Percentiles rank a stretch among this genome's conserved stretches.
Conservation (phyloP, 2,888 invertebrate genomes). For the Charanyca ferruginea region DNA sequence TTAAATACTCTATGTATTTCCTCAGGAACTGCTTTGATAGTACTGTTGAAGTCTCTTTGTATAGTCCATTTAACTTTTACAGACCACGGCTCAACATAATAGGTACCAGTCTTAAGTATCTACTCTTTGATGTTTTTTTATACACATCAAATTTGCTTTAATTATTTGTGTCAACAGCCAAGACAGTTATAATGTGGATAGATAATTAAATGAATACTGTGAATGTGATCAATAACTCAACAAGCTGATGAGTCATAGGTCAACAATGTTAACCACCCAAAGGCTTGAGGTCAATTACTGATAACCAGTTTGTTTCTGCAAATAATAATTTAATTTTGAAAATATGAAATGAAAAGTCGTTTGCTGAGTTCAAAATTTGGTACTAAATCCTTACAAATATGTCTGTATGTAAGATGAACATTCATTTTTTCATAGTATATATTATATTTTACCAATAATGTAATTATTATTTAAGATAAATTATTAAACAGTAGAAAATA, state of each 20-base stretch:
- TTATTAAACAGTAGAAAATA: no score
- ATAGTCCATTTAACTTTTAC: neutral
- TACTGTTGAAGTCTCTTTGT: neutral
- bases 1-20: neutral
- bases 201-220: conserved; percentile 1
- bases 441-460: no score
- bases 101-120: neutral
- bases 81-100: neutral
- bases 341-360: neutral
- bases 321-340: neutral
- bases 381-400: neutral
- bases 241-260: conserved; percentile 38
- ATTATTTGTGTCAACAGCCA: no score
- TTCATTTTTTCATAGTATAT: neutral
- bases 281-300: conserved; percentile 20
- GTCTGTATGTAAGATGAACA: no score
- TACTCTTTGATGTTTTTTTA: no score
- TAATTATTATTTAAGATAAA: no score
- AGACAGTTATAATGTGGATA: neutral
- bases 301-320: conserved; percentile 17
- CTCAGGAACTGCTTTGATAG: no score
- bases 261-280: neutral
- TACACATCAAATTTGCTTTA: no score
- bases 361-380: neutral
- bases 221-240: conserved; percentile 12